Evolutionary conservation across 2,797 vertebrate species (phyloP).

Genomic region (Melanogrammus aeglefinus): DNA sequence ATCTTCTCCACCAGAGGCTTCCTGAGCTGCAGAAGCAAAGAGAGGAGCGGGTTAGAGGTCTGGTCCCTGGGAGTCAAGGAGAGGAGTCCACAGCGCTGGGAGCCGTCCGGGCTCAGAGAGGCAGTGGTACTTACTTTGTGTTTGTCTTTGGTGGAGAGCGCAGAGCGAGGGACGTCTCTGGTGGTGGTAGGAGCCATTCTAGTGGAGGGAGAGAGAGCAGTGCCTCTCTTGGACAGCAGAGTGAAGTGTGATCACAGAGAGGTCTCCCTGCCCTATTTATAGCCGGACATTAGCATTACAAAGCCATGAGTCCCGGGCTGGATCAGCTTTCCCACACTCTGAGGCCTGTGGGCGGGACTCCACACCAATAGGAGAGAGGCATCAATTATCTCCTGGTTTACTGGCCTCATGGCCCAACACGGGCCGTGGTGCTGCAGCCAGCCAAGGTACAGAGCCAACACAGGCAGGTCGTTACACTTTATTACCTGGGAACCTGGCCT

Average conservation of each 20-base stretch:
- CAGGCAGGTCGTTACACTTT: conserved; percentile 57
- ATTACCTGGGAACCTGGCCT: conserved; percentile 63
- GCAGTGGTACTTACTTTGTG: conserved; percentile 61
- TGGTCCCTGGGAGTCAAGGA: not conserved
- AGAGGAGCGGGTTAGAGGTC: not conserved
- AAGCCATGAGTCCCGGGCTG: conserved; percentile 65
- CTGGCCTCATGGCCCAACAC: conserved; percentile 47
- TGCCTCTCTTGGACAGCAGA: conserved; percentile 46
- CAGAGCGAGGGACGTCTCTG: conserved; percentile 41
- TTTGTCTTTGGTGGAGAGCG: conserved; percentile 56
- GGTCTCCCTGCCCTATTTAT: conserved; percentile 72
- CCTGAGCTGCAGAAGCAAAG: conserved; percentile 64
- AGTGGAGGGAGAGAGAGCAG: conserved; percentile 21
- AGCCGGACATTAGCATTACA: conserved; percentile 65
- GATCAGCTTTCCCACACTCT: conserved; percentile 79
- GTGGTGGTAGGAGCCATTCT: conserved; percentile 38
- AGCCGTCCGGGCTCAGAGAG: not conserved
- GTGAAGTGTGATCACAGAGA: conserved; percentile 46
- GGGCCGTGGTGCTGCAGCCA: conserved; percentile 33
- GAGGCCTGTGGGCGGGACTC: conserved; percentile 67
- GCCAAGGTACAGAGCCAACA: conserved; percentile 45
- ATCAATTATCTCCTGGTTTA: conserved; percentile 76
- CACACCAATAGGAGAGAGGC: conserved; percentile 65
- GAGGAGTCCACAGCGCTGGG: not conserved
- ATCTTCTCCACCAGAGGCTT: conserved; percentile 74